These are phyloP conservation scores for Uropetala carovei DNA, from an alignment of 2,888 invertebrate genomes.

Conservation along the genomic window DNA sequence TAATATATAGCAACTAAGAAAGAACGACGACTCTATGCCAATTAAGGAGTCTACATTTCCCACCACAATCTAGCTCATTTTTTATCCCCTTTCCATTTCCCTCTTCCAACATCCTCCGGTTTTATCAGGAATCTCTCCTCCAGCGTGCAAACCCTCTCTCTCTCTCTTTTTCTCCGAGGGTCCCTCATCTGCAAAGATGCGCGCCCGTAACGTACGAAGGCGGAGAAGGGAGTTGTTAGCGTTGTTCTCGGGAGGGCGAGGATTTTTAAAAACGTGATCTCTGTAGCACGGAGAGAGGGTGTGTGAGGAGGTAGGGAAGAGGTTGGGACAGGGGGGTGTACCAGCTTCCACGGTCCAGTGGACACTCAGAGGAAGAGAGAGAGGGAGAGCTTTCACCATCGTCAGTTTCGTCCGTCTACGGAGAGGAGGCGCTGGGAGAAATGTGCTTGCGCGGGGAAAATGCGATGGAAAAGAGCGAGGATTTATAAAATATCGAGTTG, in stretches of 20 bases:
- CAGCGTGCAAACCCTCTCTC: too few relatives aligned
- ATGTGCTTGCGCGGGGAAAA: neutral
- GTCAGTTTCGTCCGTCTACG: neutral
- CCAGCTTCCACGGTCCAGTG: conserved; percentile 19
- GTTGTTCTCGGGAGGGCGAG: neutral
- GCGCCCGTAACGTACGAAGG: too few relatives aligned
- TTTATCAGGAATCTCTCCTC: too few relatives aligned
- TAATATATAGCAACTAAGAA: too few relatives aligned
- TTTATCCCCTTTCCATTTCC: too few relatives aligned
- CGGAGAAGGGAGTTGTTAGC: neutral
- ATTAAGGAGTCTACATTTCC: too few relatives aligned
- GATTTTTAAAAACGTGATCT: neutral
- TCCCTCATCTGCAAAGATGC: too few relatives aligned
- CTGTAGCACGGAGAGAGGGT: neutral
- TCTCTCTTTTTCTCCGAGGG: too few relatives aligned
- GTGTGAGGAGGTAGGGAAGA: neutral
- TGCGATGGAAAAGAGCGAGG: neutral
- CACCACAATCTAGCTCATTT: too few relatives aligned
- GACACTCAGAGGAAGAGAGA: neutral
- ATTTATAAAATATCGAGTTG: neutral
- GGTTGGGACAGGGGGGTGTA: too few relatives aligned
- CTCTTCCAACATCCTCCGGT: too few relatives aligned
- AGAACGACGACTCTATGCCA: too few relatives aligned
- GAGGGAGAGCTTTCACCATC: neutral
- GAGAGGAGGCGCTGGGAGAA: neutral